Evolutionary conservation across 2,888 invertebrate genomes (phyloP), one percentile per base, ranked within the genome.

Genomic region (Incurvaria masculella): DNA sequence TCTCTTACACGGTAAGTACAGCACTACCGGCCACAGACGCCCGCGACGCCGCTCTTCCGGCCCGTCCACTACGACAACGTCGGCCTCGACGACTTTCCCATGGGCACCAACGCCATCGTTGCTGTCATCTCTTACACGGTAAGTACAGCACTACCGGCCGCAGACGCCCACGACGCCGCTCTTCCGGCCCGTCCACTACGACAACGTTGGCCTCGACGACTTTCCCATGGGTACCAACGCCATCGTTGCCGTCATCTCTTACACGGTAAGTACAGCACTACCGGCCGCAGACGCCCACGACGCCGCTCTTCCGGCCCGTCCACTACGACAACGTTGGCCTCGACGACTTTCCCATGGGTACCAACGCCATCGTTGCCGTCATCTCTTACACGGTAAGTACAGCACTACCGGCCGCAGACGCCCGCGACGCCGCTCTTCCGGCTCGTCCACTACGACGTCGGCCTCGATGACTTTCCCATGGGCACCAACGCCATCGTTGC

Each of bases 61-160:
- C 92, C 97, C 0, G 81, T 85, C 1, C 91, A 94, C 66, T 85
- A 99, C 63, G 97, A 98, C 61, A 82, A 87, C 51, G 86, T 97
- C 47, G 81, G 84, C 8, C 72, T 98, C 50, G 97, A 99, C 66
- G 91, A 97, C 64, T 98, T 91, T 69, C 91, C 97, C 0, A 87
- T 93, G 79, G 99, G 99, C 11, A 97, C 94, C 0, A 99, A 99
- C 68, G 98, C 98, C 0, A 87, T 99, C 49, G 94, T 99, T 2
- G 99, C 99, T 44, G 97, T 99, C 41, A 92, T 98, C 56, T 97
- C 98, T 1, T 98, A 99, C 60, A 98, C 98, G 16, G 94, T 90
- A 65, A 76, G 79, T n/a, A n/a, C n/a, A 96, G 67, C 66, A 94
- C 55, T 96, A 95, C 64, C 80, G 90, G 23, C 68, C 96, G 4